A percentile compares a stretch with the other conserved stretches of the same genome.
Evolutionary conservation across 2,797 vertebrate species (phyloP).

Genomic region (Capromys pilorides): DNA sequence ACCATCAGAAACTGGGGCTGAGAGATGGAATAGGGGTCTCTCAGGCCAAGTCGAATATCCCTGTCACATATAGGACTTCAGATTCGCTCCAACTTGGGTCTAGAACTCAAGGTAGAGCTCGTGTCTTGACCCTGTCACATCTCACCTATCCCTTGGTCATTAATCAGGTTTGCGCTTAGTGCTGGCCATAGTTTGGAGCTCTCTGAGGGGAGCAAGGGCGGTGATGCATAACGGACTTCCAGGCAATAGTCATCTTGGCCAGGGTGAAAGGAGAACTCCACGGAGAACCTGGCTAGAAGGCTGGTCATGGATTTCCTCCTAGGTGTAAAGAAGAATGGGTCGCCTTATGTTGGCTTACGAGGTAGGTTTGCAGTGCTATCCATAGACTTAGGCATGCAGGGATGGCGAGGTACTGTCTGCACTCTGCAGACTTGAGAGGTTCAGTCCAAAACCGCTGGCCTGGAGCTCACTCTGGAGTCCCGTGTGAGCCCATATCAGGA

Average conservation of each 20-base stretch:
- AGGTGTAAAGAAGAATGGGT: background rate
- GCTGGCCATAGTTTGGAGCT: background rate
- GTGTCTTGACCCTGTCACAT: background rate
- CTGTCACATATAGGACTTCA: background rate
- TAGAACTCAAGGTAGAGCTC: background rate
- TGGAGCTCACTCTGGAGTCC: background rate
- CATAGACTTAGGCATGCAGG: background rate
- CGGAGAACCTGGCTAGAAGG: background rate
- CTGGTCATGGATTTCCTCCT: background rate
- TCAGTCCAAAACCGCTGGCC: background rate
- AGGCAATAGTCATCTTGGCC: background rate
- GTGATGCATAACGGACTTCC: background rate
- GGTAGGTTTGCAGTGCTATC: background rate
- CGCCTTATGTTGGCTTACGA: background rate
- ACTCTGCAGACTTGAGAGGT: background rate
- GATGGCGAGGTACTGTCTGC: background rate
- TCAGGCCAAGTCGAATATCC: background rate
- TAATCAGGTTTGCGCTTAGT: background rate
- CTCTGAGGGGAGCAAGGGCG: background rate
- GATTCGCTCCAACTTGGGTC: background rate
- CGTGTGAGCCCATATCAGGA: background rate
- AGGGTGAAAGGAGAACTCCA: background rate
- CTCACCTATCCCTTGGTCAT: background rate
- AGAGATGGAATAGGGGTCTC: background rate
- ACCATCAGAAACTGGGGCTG: background rate